These are phyloP conservation scores for Branchellion lobata DNA, from an alignment of 2,888 invertebrate species.

Conservation along the genomic window DNA sequence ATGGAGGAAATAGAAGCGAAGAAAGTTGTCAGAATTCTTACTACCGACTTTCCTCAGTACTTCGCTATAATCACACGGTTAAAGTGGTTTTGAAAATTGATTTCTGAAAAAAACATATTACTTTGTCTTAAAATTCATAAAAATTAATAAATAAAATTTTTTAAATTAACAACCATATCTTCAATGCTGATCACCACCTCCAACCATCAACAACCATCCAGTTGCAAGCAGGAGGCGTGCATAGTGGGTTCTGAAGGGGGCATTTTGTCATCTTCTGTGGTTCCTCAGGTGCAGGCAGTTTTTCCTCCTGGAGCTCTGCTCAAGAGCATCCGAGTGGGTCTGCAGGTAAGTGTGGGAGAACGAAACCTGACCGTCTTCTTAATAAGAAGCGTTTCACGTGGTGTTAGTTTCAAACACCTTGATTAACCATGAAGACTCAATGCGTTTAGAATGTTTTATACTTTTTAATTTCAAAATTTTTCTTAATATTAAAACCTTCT, in stretches of 20 bases:
- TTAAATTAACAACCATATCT: too few relatives aligned
- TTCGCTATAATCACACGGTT: conserved; percentile 81
- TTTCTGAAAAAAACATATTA: too few relatives aligned
- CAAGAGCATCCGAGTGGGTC: conserved; percentile 98
- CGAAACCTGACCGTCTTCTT: neutral
- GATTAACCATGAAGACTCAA: neutral
- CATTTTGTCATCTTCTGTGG: conserved; percentile 96
- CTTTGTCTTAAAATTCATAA: too few relatives aligned
- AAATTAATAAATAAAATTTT: too few relatives aligned
- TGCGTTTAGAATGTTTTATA: too few relatives aligned
- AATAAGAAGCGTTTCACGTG: neutral
- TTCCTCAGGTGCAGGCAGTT: conserved; percentile 97
- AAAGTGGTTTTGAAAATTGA: neutral
- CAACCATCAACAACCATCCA: too few relatives aligned
- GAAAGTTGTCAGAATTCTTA: conserved; percentile 90
- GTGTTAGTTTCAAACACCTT: neutral
- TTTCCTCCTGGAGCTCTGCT: conserved; percentile 98
- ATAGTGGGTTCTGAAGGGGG: conserved; percentile 98
- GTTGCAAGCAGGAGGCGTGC: conserved; percentile 84
- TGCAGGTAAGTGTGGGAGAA: conserved; percentile 85
- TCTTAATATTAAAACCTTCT: too few relatives aligned
- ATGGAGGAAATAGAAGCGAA: conserved; percentile 79
- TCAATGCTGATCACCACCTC: too few relatives aligned
- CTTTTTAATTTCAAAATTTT: too few relatives aligned
- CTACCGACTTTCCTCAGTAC: conserved; percentile 98